phyloP scores from a whole-genome alignment of 2,888 invertebrate species.

The Phaonia tiefii region DNA sequence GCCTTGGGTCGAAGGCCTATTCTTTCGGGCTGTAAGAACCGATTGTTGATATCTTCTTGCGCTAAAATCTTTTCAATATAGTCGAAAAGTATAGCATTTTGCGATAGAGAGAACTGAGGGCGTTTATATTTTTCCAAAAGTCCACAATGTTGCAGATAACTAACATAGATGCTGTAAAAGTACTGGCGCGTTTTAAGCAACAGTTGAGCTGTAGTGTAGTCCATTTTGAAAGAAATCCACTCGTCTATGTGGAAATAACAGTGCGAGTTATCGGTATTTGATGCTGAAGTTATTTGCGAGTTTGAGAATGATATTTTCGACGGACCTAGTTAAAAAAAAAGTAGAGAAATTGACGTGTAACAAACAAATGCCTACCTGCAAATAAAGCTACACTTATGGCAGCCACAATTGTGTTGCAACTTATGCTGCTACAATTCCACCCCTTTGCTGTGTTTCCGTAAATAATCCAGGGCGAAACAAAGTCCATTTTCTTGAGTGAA shows the following conservation, averaged over 20 bases:
- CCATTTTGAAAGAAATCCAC: constrained; percentile 87
- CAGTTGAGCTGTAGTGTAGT: constrained; percentile 84
- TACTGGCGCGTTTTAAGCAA: constrained; percentile 87
- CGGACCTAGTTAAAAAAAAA: constrained; percentile 60
- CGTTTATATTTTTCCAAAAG: constrained; percentile 70
- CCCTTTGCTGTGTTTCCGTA: constrained; percentile 88
- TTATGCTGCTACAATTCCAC: constrained; percentile 83
- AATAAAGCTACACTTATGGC: constrained; percentile 90
- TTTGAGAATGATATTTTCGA: constrained; percentile 60
- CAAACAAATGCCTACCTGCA: constrained; percentile 69
- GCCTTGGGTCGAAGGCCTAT: constrained; percentile 74
- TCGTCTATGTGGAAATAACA: constrained; percentile 83
- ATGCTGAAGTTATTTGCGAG: constrained; percentile 43
- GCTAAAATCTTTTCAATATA: constrained; percentile 69
- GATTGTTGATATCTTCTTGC: constrained; percentile 69
- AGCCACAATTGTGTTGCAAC: constrained; percentile 88
- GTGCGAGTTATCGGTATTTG: constrained; percentile 1
- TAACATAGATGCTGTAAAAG: constrained; percentile 81
- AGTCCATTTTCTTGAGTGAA: constrained; percentile 50
- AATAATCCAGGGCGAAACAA: constrained; percentile 91
- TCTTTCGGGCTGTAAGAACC: constrained; percentile 70
- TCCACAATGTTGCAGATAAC: constrained; percentile 71
- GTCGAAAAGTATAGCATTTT: constrained; percentile 69
- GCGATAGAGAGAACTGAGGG: constrained; percentile 48
- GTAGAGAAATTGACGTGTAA: not conserved